A percentile compares a stretch with the other conserved stretches of the same genome.
These are phyloP conservation scores for Phrixothrix hirtus DNA, from an alignment of 2,888 invertebrate genomes.

Conservation along the genomic window DNA sequence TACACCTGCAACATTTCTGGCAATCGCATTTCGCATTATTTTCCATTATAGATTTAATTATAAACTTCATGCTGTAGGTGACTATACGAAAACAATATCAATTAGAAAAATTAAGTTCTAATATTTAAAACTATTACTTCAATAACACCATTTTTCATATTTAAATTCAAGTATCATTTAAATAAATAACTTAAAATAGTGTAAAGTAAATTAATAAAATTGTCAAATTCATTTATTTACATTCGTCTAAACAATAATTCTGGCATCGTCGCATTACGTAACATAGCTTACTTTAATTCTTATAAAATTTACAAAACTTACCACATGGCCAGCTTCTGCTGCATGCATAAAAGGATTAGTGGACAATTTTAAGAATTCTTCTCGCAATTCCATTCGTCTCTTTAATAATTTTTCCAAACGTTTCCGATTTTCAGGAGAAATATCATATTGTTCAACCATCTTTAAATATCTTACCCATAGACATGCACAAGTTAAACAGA, in stretches of 20 bases:
- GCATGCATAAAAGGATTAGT: constrained; percentile 74
- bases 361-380: constrained; percentile 72
- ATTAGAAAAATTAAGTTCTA: too few species aligned
- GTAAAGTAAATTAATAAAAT: too few species aligned
- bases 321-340: constrained; percentile 70
- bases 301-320: constrained; percentile 57
- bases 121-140: too few species aligned
- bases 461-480: too few species aligned
- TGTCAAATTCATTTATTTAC: too few species aligned
- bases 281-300: not conserved
- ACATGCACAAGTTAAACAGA: not conserved
- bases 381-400: constrained; percentile 64
- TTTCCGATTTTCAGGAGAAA: constrained; percentile 59
- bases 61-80: too few species aligned
- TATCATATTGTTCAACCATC: constrained; percentile 59
- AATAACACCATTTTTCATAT: not conserved
- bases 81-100: too few species aligned
- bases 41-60: too few species aligned
- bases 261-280: too few species aligned
- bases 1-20: too few species aligned
- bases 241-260: too few species aligned
- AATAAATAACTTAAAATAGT: not conserved
- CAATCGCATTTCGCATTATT: too few species aligned
- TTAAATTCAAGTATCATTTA: not conserved
- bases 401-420: constrained; percentile 65